phyloP scores from a whole-genome alignment of 2,888 invertebrate genomes.

The Julus scandinavius region DNA sequence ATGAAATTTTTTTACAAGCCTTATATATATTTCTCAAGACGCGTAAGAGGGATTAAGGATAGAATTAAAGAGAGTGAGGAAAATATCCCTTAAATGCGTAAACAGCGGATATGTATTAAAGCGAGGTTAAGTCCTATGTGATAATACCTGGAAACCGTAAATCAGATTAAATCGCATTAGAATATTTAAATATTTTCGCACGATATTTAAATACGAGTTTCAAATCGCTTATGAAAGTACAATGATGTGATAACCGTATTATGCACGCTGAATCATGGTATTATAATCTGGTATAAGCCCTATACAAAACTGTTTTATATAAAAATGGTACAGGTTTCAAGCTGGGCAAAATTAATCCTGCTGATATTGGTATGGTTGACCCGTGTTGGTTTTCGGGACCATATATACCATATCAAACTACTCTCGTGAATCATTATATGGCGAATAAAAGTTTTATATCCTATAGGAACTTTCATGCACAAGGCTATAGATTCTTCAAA shows the following conservation, averaged over 20 bases:
- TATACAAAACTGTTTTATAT: no score
- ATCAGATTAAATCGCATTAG: background rate
- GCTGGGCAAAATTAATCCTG: no score
- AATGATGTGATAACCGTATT: background rate
- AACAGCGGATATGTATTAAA: background rate
- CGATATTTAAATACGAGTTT: background rate
- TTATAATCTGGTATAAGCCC: no score
- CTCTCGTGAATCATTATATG: no score
- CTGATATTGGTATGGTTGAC: no score
- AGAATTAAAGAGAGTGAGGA: background rate
- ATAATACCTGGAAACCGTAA: constrained; percentile 6
- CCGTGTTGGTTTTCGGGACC: no score
- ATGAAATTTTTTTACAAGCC: constrained; percentile 36
- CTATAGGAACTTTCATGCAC: background rate
- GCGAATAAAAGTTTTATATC: no score
- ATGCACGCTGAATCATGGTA: no score
- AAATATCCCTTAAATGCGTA: background rate
- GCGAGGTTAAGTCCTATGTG: background rate
- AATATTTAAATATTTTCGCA: background rate
- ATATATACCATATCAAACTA: no score
- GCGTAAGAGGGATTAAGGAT: background rate
- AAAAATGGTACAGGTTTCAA: no score
- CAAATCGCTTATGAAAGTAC: background rate
- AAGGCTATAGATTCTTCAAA: background rate
- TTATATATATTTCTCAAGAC: background rate